These are phyloP conservation scores for Asbolus verrucosus DNA, from an alignment of 1,140 invertebrate genomes.

Conservation along the genomic window DNA sequence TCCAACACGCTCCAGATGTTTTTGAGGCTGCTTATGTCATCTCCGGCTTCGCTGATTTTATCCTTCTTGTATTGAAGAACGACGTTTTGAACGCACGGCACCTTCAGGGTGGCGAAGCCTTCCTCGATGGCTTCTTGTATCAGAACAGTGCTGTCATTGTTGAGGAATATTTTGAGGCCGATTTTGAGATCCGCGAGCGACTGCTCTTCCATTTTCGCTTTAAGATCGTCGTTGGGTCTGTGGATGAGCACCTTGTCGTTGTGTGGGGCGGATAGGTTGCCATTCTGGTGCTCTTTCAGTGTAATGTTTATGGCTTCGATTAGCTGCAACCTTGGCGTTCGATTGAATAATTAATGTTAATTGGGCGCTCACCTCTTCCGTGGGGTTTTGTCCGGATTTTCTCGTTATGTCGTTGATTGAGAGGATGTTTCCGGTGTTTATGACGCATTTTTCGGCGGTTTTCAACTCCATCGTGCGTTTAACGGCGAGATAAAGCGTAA, in stretches of 20 bases:
- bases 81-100: slow-evolving; percentile 78
- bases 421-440: slow-evolving; percentile 90
- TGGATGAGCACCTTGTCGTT: slow-evolving; percentile 62
- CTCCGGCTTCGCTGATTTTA: slow-evolving; percentile 67
- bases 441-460: slow-evolving; percentile 58
- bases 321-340: slow-evolving; percentile 75
- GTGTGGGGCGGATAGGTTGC: slow-evolving; percentile 58
- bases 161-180: slow-evolving; percentile 74
- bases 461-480: slow-evolving; percentile 33
- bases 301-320: slow-evolving; percentile 79
- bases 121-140: slow-evolving; percentile 71
- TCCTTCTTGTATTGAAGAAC: slow-evolving; percentile 76
- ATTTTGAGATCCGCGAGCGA: slow-evolving; percentile 74
- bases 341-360: too few species aligned
- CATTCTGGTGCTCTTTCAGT: slow-evolving; percentile 69
- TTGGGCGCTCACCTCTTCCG: slow-evolving; percentile 87
- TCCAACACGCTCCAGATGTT: slow-evolving; percentile 81
- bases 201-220: slow-evolving; percentile 71
- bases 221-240: slow-evolving; percentile 69
- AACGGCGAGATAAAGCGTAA: too few species aligned
- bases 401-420: slow-evolving; percentile 84
- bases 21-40: slow-evolving; percentile 74
- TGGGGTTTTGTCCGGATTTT: slow-evolving; percentile 83
- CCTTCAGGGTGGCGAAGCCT: slow-evolving; percentile 73
- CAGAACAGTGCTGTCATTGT: slow-evolving; percentile 68